phyloP scores from a whole-genome alignment of 2,888 invertebrate species.

The Nasonovia ribisnigri region DNA sequence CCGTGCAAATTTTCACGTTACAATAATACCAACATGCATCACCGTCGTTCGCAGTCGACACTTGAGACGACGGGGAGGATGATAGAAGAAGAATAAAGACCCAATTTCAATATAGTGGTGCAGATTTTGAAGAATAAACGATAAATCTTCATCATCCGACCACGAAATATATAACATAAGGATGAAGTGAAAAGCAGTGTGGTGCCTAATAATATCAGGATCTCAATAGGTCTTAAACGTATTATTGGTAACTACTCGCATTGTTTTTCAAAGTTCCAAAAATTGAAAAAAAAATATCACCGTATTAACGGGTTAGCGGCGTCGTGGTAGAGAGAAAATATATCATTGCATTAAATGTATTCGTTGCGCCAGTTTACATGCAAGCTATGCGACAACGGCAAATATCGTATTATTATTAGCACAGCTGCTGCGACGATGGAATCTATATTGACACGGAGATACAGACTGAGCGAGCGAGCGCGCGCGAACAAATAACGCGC shows the following conservation, averaged over 20 bases:
- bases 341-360: background rate
- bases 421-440: constrained; percentile 39
- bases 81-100: background rate
- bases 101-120: background rate
- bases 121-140: too few relatives aligned
- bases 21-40: background rate
- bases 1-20: background rate
- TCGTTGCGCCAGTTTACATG: background rate
- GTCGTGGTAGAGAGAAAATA: background rate
- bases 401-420: constrained; percentile 57
- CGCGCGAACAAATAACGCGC: constrained; percentile 50
- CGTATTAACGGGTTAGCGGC: background rate
- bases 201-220: background rate
- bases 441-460: constrained; percentile 56
- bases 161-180: too few relatives aligned
- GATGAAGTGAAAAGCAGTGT: background rate
- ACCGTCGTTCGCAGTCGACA: background rate
- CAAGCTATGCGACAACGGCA: background rate
- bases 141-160: background rate
- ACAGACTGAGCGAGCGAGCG: constrained; percentile 12
- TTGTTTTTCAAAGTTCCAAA: background rate
- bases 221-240: background rate
- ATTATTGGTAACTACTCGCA: background rate
- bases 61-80: background rate
- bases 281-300: background rate